Conservation (phyloP, 2,888 invertebrate genomes). For the Apamea monoglypha region DNA sequence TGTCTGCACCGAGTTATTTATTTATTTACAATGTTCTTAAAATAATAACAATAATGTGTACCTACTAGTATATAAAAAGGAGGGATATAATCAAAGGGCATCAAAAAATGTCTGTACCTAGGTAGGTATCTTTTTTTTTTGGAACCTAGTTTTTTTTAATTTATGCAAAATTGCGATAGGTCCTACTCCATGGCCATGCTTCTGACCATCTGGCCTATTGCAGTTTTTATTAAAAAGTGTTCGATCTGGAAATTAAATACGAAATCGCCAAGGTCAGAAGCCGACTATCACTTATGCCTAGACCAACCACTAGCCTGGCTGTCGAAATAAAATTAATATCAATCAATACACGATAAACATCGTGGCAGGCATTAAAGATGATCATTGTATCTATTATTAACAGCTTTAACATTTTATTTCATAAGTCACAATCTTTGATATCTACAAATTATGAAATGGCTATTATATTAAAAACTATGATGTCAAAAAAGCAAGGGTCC, state of each 20-base stretch:
- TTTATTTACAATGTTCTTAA: no score
- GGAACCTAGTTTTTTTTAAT: background rate
- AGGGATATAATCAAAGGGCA: no score
- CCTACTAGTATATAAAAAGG: no score
- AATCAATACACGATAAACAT: slow-evolving; percentile 18
- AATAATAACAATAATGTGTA: no score
- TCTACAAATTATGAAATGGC: slow-evolving; percentile 36
- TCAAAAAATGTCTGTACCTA: no score
- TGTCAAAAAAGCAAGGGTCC: slow-evolving; percentile 26
- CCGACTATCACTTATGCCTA: slow-evolving; percentile 16
- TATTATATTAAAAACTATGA: slow-evolving; percentile 13
- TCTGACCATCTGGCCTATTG: slow-evolving; percentile 1
- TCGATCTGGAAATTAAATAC: slow-evolving; percentile 25
- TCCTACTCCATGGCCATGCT: background rate
- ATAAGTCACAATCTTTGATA: slow-evolving; percentile 26
- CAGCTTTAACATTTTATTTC: slow-evolving; percentile 31
- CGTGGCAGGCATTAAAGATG: slow-evolving; percentile 8
- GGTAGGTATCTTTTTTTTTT: background rate
- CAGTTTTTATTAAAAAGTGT: slow-evolving; percentile 1
- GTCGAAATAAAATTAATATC: slow-evolving; percentile 32
- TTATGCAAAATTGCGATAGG: slow-evolving; percentile 10
- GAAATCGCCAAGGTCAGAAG: slow-evolving; percentile 15
- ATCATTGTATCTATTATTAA: slow-evolving; percentile 13
- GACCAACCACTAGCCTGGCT: background rate
- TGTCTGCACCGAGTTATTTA: no score